A percentile compares a stretch with the other conserved stretches of the same genome.
Conservation (phyloP, 1,140 invertebrate species). For the Cataglyphis hispanica region DNA sequence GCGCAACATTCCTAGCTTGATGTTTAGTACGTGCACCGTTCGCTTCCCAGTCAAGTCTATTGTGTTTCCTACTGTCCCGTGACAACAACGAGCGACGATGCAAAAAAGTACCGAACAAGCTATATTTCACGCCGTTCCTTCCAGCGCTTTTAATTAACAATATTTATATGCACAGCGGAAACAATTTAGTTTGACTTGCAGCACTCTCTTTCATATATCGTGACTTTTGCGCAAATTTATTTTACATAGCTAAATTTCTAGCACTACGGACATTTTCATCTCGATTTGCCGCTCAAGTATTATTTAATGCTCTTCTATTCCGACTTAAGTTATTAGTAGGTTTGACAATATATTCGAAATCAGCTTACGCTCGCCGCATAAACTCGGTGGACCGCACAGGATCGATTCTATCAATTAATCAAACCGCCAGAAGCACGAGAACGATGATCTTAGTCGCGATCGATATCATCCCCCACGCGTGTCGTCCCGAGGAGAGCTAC, state of each 20-base stretch:
- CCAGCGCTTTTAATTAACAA: slow-evolving; percentile 70
- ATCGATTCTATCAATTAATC: slow-evolving; percentile 52
- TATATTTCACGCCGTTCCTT: slow-evolving; percentile 8
- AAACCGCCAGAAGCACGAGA: slow-evolving; percentile 1
- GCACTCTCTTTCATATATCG: not conserved
- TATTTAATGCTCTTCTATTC: slow-evolving; percentile 21
- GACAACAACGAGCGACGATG: slow-evolving; percentile 9
- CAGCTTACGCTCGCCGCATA: slow-evolving; percentile 41
- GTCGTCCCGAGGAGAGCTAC: not conserved
- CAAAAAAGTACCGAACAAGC: slow-evolving; percentile 14
- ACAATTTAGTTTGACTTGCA: slow-evolving; percentile 22
- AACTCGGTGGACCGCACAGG: slow-evolving; percentile 12
- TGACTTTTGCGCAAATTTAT: slow-evolving; percentile 4
- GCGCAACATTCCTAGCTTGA: slow-evolving; percentile 47
- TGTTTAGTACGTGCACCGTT: slow-evolving; percentile 43
- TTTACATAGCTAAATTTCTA: not conserved
- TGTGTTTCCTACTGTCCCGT: not conserved
- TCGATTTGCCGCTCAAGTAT: not conserved
- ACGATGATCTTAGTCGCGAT: slow-evolving; percentile 48
- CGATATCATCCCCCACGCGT: slow-evolving; percentile 8
- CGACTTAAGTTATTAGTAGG: not conserved
- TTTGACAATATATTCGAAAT: slow-evolving; percentile 22
- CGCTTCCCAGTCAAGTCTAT: not conserved
- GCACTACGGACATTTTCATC: not conserved
- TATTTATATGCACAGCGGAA: slow-evolving; percentile 59